phyloP scores from a whole-genome alignment of 2,113 vertebrate genomes.

The Tamias sibiricus region DNA sequence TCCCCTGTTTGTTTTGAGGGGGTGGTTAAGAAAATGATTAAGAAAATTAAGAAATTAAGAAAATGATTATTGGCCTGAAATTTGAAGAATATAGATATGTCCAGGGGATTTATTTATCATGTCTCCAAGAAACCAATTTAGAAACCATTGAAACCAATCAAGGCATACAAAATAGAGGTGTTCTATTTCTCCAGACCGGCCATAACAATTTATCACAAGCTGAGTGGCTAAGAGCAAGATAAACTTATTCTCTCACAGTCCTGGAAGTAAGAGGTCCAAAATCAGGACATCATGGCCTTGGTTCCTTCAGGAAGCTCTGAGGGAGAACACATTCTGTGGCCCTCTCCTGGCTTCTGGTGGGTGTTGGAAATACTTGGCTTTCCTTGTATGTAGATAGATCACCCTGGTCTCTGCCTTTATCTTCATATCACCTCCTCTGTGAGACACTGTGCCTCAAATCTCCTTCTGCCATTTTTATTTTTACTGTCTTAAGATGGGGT shows the following conservation, averaged over 20 bases:
- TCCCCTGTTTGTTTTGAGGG: too few relatives aligned
- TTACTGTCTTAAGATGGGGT: not conserved
- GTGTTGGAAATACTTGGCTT: not conserved
- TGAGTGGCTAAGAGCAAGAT: not conserved
- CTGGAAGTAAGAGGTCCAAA: not conserved
- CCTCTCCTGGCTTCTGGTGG: not conserved
- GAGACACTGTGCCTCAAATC: not conserved
- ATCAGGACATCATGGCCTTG: not conserved
- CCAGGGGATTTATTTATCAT: not conserved
- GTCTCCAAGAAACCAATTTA: not conserved
- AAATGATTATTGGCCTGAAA: not conserved
- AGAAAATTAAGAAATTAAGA: too few relatives aligned
- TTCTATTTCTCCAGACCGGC: not conserved
- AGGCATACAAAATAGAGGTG: not conserved
- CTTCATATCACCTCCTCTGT: not conserved
- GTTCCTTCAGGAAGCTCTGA: not conserved
- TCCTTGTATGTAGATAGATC: not conserved
- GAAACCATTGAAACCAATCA: not conserved
- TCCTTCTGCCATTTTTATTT: not conserved
- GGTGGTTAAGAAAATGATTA: too few relatives aligned
- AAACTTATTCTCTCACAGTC: not conserved
- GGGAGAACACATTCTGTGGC: accelerated
- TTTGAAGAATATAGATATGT: not conserved
- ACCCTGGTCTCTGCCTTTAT: not conserved
- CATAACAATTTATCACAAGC: not conserved